A percentile compares a stretch with the other conserved stretches of the same genome.
phyloP scores from a whole-genome alignment of 2,797 vertebrate species.

The Decapterus maruadsi region DNA sequence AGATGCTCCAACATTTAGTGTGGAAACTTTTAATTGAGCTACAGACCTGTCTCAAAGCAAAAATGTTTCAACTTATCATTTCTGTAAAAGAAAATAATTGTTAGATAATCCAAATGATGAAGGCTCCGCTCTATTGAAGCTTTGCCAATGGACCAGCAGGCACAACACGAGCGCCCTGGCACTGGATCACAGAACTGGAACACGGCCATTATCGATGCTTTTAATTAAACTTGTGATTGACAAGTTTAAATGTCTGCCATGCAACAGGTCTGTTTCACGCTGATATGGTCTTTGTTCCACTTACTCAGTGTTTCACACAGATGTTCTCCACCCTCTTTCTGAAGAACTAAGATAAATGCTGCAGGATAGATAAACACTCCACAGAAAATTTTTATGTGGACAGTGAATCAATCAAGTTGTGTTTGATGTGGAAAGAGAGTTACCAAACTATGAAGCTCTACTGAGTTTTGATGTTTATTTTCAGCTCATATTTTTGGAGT shows the following conservation, averaged over 20 bases:
- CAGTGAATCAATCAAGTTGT: not conserved
- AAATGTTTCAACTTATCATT: not conserved
- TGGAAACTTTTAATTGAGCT: not conserved
- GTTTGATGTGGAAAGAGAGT: not conserved
- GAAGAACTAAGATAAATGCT: not conserved
- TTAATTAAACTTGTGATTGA: not conserved
- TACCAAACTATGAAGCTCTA: not conserved
- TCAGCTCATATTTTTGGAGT: not conserved
- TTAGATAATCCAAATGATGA: not conserved
- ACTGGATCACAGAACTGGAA: not conserved
- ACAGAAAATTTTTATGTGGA: not conserved
- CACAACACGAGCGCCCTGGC: not conserved
- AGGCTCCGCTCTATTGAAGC: conserved; percentile 5
- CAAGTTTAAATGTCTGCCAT: conserved; percentile 2
- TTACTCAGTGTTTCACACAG: not conserved
- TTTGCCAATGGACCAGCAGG: conserved; percentile 9
- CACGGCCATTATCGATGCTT: not conserved
- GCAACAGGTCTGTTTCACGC: not conserved
- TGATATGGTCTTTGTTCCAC: not conserved
- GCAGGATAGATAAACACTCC: not conserved
- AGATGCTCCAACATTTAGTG: not conserved
- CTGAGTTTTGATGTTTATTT: not conserved
- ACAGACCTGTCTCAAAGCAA: not conserved
- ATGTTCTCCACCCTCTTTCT: not conserved
- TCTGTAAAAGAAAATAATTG: not conserved